Evolutionary conservation across 2,797 vertebrate genomes (phyloP).

Genomic region (Alectoris magna): DNA sequence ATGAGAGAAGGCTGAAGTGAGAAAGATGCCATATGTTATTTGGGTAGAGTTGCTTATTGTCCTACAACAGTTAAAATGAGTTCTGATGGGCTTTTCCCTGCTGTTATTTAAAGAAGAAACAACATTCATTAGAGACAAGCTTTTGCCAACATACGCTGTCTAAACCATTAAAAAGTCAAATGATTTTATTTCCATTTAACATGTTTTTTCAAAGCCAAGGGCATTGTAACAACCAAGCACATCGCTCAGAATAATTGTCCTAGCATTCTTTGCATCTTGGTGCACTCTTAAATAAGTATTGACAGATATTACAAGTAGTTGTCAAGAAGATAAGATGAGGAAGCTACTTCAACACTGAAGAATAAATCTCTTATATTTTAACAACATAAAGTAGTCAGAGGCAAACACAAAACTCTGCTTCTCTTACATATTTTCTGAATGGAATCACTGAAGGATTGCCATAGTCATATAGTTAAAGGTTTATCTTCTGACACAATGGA

Average conservation of each 20-base stretch:
- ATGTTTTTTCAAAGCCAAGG: conserved; percentile 40
- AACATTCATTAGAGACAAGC: conserved; percentile 15
- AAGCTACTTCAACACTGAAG: not conserved
- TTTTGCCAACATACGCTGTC: conserved; percentile 49
- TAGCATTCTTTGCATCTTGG: not conserved
- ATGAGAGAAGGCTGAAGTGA: conserved; percentile 17
- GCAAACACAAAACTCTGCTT: not conserved
- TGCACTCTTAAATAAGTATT: conserved; percentile 23
- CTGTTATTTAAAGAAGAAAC: conserved; percentile 25
- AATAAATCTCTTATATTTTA: not conserved
- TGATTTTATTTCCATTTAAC: conserved; percentile 29
- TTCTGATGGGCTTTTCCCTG: conserved; percentile 36
- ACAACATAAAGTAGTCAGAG: not conserved
- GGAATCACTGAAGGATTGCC: not conserved
- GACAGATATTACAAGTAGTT: conserved; percentile 41
- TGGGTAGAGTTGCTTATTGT: conserved; percentile 30
- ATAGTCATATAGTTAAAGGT: not conserved
- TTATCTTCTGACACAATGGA: not conserved
- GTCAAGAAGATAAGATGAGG: conserved; percentile 30
- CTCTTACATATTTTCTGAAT: not conserved
- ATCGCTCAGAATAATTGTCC: conserved; percentile 14
- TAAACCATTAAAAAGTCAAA: conserved; percentile 14
- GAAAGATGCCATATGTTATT: conserved; percentile 38
- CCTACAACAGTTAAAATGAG: conserved; percentile 1
- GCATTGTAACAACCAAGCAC: conserved; percentile 3